These are phyloP conservation scores for Tetragonula clypearis DNA, from an alignment of 1,140 invertebrate genomes.

Conservation along the genomic window DNA sequence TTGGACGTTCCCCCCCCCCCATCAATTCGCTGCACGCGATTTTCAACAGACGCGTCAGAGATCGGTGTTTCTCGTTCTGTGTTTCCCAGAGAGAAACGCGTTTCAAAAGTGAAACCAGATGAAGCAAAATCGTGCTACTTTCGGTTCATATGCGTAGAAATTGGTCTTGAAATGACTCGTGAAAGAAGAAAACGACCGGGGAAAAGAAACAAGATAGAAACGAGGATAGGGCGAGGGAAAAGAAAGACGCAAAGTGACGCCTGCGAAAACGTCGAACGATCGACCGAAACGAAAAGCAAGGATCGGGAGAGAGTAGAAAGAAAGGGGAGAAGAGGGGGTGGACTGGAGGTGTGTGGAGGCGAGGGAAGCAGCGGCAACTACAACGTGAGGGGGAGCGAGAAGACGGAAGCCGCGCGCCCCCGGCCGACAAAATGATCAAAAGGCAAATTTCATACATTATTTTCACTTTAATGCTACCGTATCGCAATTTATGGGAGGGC, in stretches of 20 bases:
- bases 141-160: no score
- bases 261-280: slow-evolving; percentile 5
- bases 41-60: no score
- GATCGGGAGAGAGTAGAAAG: neutral
- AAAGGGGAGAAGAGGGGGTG: neutral
- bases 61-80: no score
- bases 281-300: slow-evolving; percentile 25
- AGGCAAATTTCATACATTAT: slow-evolving; percentile 81
- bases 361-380: slow-evolving; percentile 11
- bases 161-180: neutral
- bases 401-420: slow-evolving; percentile 76
- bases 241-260: slow-evolving; percentile 23
- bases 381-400: slow-evolving; percentile 32
- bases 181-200: neutral
- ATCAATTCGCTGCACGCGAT: no score
- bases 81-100: no score
- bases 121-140: neutral
- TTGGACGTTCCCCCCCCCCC: no score
- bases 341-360: slow-evolving; percentile 49
- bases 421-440: slow-evolving; percentile 80
- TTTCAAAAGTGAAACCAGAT: neutral
- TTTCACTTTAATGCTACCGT: slow-evolving; percentile 81
- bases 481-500: slow-evolving; percentile 79
- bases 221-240: neutral
- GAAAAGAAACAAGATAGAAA: no score